phyloP scores from a whole-genome alignment of 2,888 invertebrate species.

The Strigamia transsilvanica region DNA sequence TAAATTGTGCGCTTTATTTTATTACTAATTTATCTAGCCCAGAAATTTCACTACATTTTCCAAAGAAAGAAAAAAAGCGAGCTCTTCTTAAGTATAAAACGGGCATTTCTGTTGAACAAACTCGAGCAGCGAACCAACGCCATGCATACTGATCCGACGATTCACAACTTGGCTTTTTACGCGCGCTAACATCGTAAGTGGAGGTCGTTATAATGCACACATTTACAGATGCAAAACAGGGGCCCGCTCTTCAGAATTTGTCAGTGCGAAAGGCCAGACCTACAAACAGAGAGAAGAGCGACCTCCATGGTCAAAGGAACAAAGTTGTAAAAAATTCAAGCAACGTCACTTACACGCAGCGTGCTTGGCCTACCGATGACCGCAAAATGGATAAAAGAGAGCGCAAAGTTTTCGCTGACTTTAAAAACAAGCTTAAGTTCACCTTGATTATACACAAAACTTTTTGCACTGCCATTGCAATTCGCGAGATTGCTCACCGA shows the following conservation, averaged over 20 bases:
- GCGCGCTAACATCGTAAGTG: background rate
- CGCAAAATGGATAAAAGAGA: slow-evolving; percentile 46
- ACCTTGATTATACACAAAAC: slow-evolving; percentile 11
- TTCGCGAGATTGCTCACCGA: slow-evolving; percentile 4
- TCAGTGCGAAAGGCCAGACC: slow-evolving; percentile 44
- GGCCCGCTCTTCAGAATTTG: slow-evolving; percentile 9
- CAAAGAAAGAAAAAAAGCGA: background rate
- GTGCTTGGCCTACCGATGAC: slow-evolving; percentile 44
- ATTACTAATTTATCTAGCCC: slow-evolving; percentile 16
- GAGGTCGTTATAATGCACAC: slow-evolving; percentile 32
- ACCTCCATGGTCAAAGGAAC: slow-evolving; percentile 36
- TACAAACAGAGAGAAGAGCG: slow-evolving; percentile 36
- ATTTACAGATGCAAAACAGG: slow-evolving; percentile 46
- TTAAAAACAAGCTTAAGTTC: slow-evolving; percentile 41
- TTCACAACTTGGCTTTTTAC: slow-evolving; percentile 35
- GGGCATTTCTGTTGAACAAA: slow-evolving; percentile 8
- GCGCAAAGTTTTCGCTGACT: slow-evolving; percentile 33
- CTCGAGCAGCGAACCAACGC: background rate
- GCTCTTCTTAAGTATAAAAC: background rate
- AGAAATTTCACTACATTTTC: slow-evolving; percentile 25
- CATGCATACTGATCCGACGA: slow-evolving; percentile 27
- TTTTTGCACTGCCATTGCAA: slow-evolving; percentile 21
- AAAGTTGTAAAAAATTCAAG: slow-evolving; percentile 46
- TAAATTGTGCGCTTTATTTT: background rate
- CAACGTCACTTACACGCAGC: slow-evolving; percentile 13